Percentiles rank a stretch among this genome's conserved stretches.
Evolutionary conservation across 2,888 invertebrate genomes (phyloP).

Genomic region (Acrobasis consociella): DNA sequence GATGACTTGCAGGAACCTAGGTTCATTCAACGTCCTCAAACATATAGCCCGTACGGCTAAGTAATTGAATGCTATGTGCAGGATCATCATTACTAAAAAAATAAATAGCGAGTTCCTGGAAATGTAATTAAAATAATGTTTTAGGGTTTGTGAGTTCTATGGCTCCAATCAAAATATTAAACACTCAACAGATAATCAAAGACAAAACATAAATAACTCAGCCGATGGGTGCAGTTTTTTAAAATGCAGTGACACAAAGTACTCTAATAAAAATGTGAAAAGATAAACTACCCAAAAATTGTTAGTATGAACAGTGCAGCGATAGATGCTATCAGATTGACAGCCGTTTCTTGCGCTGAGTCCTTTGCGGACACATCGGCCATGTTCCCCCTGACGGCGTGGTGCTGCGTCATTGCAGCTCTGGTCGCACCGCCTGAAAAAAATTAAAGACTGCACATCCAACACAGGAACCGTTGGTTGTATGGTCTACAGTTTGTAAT

Average conservation of each 20-base stretch:
- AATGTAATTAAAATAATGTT: too few species aligned
- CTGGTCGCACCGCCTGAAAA: constrained; percentile 92
- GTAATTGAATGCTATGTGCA: constrained; percentile 95
- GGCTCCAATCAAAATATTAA: too few species aligned
- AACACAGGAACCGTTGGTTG: too few species aligned
- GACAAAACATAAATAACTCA: too few species aligned
- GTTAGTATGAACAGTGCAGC: constrained; percentile 90
- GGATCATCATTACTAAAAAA: constrained; percentile 87
- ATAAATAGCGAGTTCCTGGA: constrained; percentile 87
- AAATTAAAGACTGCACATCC: not conserved
- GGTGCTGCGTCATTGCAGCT: constrained; percentile 96
- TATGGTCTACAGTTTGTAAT: too few species aligned
- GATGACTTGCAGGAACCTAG: constrained; percentile 87
- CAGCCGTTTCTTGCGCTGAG: constrained; percentile 97
- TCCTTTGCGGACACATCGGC: constrained; percentile 98
- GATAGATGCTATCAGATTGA: constrained; percentile 94
- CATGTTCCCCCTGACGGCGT: constrained; percentile 93
- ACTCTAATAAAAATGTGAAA: not conserved
- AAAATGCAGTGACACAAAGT: not conserved
- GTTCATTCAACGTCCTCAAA: constrained; percentile 91
- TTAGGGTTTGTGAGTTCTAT: too few species aligned
- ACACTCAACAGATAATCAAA: too few species aligned
- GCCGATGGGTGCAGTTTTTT: too few species aligned
- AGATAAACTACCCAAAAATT: constrained; percentile 72
- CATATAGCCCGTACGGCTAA: constrained; percentile 91